Evolutionary conservation across 2,113 vertebrate genomes (phyloP).

Genomic region (Crypturellus undulatus): DNA sequence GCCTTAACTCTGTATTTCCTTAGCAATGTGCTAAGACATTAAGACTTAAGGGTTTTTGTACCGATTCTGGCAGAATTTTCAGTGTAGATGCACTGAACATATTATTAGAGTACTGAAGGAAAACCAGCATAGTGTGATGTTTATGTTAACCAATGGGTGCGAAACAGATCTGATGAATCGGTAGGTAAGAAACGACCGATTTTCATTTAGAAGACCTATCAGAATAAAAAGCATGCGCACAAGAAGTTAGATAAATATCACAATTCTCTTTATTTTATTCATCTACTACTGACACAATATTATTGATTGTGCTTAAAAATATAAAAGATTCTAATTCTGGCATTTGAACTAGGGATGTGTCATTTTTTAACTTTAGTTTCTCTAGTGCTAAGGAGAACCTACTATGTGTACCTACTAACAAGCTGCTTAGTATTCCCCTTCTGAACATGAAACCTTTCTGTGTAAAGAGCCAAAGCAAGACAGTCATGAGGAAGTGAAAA

Average conservation of each 20-base stretch:
- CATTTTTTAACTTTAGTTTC: neutral
- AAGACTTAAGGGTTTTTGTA: neutral
- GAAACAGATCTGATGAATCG: neutral
- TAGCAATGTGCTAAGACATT: neutral
- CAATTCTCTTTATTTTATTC: neutral
- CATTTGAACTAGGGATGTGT: neutral
- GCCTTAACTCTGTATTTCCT: neutral
- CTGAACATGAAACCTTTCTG: neutral
- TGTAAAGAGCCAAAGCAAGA: constrained; percentile 23
- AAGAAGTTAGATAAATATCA: neutral
- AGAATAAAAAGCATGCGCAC: neutral
- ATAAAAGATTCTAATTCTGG: neutral
- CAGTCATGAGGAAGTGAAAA: constrained; percentile 28
- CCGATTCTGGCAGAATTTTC: neutral
- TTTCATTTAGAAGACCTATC: neutral
- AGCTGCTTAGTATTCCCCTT: neutral
- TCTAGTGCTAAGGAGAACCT: neutral
- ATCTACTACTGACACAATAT: neutral
- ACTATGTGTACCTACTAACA: neutral
- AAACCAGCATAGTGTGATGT: neutral
- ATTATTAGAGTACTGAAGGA: neutral
- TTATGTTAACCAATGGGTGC: neutral
- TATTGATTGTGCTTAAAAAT: neutral
- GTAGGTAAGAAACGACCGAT: neutral
- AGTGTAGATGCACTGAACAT: neutral